These are phyloP conservation scores for Etia nguti DNA, from an alignment of 2,113 vertebrate genomes.

Conservation along the genomic window DNA sequence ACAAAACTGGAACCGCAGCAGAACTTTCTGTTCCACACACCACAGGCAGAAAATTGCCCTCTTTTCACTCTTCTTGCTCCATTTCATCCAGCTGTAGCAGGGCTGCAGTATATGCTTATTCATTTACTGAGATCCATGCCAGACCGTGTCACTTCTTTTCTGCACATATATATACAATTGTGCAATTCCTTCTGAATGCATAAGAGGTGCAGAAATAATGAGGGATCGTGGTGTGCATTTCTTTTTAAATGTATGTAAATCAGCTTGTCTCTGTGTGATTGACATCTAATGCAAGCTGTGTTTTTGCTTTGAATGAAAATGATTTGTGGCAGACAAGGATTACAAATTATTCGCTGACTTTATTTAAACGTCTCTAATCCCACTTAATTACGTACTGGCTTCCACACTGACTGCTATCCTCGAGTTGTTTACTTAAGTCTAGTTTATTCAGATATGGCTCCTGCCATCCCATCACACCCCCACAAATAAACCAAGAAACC, in stretches of 20 bases:
- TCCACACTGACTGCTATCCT: not conserved
- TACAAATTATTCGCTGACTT: conserved; percentile 19
- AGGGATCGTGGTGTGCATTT: not conserved
- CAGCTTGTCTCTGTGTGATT: not conserved
- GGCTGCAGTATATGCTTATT: conserved; percentile 2
- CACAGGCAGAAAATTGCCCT: conserved; percentile 42
- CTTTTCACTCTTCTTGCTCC: conserved; percentile 34
- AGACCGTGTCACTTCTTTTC: conserved; percentile 13
- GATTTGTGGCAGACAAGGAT: conserved; percentile 12
- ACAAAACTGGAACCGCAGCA: conserved; percentile 44
- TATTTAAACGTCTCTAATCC: conserved; percentile 50
- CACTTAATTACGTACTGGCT: conserved; percentile 24
- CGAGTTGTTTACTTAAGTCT: conserved; percentile 35
- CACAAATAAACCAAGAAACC: conserved; percentile 34
- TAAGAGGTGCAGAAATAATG: not conserved
- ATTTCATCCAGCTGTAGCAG: conserved; percentile 15
- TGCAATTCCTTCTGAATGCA: not conserved
- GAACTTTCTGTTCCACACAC: conserved; percentile 53
- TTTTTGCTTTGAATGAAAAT: not conserved
- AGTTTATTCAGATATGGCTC: conserved; percentile 38
- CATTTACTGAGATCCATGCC: conserved; percentile 13
- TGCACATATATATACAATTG: not conserved
- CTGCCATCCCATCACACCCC: conserved; percentile 39
- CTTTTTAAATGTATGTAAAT: not conserved
- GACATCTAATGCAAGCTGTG: not conserved